Evolutionary conservation across 2,797 vertebrate species (phyloP).

Genomic region (Acanthis flammea): DNA sequence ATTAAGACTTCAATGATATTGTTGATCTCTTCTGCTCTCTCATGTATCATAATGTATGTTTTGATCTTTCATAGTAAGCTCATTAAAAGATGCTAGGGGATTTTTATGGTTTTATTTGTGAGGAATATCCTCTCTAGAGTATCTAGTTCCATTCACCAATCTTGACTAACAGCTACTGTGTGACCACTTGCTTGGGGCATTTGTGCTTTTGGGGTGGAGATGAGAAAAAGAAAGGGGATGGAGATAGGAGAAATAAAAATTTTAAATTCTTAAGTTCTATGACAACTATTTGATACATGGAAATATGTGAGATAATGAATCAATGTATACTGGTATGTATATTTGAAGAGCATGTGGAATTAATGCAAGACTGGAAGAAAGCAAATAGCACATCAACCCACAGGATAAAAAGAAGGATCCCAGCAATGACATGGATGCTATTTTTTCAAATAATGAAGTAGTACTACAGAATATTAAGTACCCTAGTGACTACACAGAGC

Average conservation of each 20-base stretch:
- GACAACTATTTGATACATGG: background rate
- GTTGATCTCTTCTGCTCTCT: background rate
- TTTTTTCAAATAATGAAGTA: background rate
- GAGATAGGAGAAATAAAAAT: background rate
- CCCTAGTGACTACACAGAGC: background rate
- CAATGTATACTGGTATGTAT: background rate
- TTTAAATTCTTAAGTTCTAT: background rate
- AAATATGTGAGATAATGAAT: background rate
- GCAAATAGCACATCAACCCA: background rate
- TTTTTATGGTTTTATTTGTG: background rate
- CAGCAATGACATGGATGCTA: background rate
- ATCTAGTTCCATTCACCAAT: background rate
- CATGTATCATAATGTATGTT: background rate
- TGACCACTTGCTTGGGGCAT: background rate
- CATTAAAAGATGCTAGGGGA: background rate
- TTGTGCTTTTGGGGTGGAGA: background rate
- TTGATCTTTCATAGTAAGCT: background rate
- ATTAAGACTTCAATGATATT: background rate
- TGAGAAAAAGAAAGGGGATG: background rate
- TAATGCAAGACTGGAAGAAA: background rate
- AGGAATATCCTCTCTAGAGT: background rate
- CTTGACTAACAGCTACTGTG: background rate
- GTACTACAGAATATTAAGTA: background rate
- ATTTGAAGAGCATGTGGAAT: conserved; percentile 12
- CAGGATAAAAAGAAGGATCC: background rate